Conservation (phyloP, 2,797 vertebrate genomes). For the Fringilla coelebs region DNA sequence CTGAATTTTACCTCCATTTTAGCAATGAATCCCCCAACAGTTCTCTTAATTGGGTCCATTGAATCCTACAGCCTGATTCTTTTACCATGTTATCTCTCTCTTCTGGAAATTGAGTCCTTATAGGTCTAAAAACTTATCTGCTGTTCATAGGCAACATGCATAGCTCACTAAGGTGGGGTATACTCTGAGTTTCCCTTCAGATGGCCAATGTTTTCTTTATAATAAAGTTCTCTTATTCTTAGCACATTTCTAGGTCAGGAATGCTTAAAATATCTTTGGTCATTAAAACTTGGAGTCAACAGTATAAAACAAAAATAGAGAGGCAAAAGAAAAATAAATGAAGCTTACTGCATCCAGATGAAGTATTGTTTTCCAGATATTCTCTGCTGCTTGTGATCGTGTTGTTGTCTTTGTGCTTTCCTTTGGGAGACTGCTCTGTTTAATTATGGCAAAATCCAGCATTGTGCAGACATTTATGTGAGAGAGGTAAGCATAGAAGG, state of each 20-base stretch:
- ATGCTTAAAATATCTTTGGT: conserved; percentile 42
- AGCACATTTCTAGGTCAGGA: conserved; percentile 50
- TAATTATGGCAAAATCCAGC: conserved; percentile 18
- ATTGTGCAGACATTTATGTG: not conserved
- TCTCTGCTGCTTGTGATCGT: not conserved
- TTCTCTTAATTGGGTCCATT: not conserved
- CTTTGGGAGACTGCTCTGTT: not conserved
- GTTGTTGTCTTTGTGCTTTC: not conserved
- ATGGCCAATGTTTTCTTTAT: conserved; percentile 39
- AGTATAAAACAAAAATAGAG: conserved; percentile 51
- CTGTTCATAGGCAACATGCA: not conserved
- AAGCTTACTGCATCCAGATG: conserved; percentile 32
- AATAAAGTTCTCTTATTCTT: conserved; percentile 42
- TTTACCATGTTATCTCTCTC: not conserved
- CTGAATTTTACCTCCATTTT: not conserved
- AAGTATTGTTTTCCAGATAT: conserved; percentile 26
- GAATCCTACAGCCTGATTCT: not conserved
- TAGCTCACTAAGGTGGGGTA: not conserved
- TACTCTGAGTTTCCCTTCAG: not conserved
- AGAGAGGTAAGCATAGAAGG: not conserved
- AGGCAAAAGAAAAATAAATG: conserved; percentile 42
- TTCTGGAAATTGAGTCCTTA: not conserved
- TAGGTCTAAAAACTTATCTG: not conserved
- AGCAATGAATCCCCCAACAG: not conserved
- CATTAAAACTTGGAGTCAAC: conserved; percentile 48